Evolutionary conservation across 2,888 invertebrate genomes (phyloP).

Genomic region (Crematogaster levior): DNA sequence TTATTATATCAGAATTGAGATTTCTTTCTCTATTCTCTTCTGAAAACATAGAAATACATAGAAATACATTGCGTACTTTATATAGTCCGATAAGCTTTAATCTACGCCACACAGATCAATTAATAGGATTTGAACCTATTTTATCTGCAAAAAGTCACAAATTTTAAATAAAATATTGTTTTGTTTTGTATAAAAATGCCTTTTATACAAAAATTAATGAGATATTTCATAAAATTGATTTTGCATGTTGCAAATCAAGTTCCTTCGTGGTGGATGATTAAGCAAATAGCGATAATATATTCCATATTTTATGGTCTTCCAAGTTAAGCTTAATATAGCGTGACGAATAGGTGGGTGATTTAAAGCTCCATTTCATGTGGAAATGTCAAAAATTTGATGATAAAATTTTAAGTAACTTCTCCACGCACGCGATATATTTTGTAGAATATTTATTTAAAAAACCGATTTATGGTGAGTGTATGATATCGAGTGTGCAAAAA

Average conservation of each 20-base stretch:
- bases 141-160: constrained; percentile 8
- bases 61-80: not conserved
- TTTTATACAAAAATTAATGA: constrained; percentile 1
- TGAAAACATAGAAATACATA: not conserved
- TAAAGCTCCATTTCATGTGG: constrained; percentile 10
- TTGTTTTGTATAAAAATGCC: not conserved
- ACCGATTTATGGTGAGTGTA: constrained; percentile 2
- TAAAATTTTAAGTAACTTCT: constrained; percentile 15
- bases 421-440: not conserved
- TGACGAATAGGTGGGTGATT: not conserved
- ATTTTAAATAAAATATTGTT: not conserved
- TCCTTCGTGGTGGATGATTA: constrained; percentile 6
- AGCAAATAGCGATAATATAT: constrained; percentile 33
- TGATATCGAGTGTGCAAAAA: not conserved
- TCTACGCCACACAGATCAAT: not conserved
- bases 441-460: constrained; percentile 17
- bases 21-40: not conserved
- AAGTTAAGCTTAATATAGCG: constrained; percentile 15
- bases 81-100: not conserved
- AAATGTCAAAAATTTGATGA: constrained; percentile 17
- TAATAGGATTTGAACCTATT: not conserved
- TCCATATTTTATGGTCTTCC: constrained; percentile 1
- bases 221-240: constrained; percentile 18
- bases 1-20: not conserved
- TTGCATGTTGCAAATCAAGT: constrained; percentile 11